Conservation (phyloP, 2,113 vertebrate species). For the Arvicanthis niloticus region DNA sequence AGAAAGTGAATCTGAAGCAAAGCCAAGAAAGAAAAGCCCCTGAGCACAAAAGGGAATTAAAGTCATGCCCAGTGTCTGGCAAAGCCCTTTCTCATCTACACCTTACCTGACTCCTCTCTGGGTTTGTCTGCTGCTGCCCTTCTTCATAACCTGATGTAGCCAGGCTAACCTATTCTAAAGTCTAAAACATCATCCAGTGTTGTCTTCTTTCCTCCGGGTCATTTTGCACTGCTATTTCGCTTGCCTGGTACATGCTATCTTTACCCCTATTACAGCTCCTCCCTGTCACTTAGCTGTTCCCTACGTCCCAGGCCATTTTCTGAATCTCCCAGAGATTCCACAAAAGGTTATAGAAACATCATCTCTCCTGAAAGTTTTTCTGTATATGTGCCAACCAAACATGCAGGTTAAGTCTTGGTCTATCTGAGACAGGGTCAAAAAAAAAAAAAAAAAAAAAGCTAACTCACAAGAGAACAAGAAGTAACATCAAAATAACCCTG, state of each 20-base stretch:
- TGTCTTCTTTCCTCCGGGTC: background rate
- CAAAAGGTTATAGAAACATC: constrained; percentile 51
- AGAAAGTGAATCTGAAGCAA: constrained; percentile 8
- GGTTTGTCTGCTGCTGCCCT: background rate
- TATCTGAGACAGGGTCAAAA: background rate
- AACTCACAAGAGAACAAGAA: background rate
- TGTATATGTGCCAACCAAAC: background rate
- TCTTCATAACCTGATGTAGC: background rate
- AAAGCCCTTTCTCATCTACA: background rate
- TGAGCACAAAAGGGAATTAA: background rate
- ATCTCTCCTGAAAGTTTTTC: background rate
- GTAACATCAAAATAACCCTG: background rate
- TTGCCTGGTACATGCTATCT: background rate
- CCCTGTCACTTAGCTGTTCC: background rate
- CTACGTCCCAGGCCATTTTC: background rate
- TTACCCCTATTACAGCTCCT: background rate
- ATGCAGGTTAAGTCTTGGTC: background rate
- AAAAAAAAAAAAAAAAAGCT: constrained; percentile 9
- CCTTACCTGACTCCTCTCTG: background rate
- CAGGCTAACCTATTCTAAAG: background rate
- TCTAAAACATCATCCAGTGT: background rate
- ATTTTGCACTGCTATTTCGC: background rate
- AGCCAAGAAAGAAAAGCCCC: background rate
- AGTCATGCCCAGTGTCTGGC: background rate
- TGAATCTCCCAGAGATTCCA: constrained; percentile 14